phyloP scores from a whole-genome alignment of 2,113 vertebrate genomes.

The Alaudala cheleensis region DNA sequence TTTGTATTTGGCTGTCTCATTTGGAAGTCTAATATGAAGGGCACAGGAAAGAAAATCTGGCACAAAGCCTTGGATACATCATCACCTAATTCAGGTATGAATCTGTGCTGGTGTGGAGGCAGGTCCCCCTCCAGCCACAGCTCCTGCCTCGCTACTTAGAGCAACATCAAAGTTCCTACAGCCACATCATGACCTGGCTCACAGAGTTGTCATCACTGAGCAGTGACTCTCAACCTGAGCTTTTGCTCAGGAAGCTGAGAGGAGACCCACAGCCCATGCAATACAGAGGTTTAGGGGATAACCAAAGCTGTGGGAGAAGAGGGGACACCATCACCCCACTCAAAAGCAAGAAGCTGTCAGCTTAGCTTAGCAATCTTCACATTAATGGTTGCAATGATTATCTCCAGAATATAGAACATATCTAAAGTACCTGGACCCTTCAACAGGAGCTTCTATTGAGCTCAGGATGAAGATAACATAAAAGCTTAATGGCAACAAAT shows the following conservation, averaged over 20 bases:
- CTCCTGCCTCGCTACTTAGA: neutral
- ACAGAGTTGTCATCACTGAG: neutral
- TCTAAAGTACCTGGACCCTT: neutral
- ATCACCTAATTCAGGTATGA: neutral
- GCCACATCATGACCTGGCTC: neutral
- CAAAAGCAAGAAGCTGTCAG: neutral
- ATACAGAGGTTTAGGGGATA: neutral
- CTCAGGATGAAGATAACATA: slow-evolving; percentile 20
- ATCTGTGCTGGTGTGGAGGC: rapidly evolving
- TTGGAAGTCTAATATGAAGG: neutral
- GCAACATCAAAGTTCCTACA: rapidly evolving
- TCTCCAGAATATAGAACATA: neutral
- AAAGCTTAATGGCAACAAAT: slow-evolving; percentile 54
- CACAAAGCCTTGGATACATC: neutral
- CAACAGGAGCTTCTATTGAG: neutral
- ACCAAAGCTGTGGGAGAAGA: neutral
- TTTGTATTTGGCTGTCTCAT: neutral
- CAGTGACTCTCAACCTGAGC: neutral
- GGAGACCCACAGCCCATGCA: neutral
- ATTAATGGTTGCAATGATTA: neutral
- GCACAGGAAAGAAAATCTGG: neutral
- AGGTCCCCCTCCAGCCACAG: neutral
- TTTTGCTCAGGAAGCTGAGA: neutral
- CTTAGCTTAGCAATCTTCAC: neutral
- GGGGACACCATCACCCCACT: neutral